Conservation (phyloP, 2,113 vertebrate species). For the Alaudala cheleensis region DNA sequence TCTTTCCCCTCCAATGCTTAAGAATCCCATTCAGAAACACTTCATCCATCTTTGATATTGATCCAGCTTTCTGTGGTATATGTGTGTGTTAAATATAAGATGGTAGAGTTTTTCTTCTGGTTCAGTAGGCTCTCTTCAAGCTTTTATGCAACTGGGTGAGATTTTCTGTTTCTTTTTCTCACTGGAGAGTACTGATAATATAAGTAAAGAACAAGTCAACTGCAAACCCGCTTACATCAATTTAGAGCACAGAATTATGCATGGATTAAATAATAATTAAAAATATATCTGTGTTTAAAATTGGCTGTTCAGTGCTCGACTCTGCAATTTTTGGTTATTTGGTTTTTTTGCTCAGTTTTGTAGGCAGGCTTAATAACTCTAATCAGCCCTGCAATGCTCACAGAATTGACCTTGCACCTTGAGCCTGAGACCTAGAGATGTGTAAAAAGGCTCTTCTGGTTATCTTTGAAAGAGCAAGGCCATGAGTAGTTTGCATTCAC, state of each 20-base stretch:
- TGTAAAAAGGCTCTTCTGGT: neutral
- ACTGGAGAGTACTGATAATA: neutral
- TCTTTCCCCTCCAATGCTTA: neutral
- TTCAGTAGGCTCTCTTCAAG: neutral
- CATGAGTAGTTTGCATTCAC: rapidly evolving
- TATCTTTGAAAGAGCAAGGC: neutral
- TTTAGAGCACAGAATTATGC: neutral
- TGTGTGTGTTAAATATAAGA: neutral
- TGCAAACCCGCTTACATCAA: rapidly evolving
- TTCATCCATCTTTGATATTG: neutral
- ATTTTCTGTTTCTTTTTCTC: neutral
- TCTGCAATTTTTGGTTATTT: neutral
- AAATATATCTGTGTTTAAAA: neutral
- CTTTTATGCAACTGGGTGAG: neutral
- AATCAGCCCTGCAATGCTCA: neutral
- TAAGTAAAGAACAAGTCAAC: neutral
- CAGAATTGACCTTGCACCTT: neutral
- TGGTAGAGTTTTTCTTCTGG: neutral
- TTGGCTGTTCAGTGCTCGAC: neutral
- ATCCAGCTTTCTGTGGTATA: neutral
- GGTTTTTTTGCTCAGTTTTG: neutral
- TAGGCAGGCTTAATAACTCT: neutral
- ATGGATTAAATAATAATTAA: neutral
- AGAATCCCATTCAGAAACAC: neutral
- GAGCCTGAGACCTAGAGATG: neutral